These are phyloP conservation scores for Daktulosphaira vitifoliae DNA, from an alignment of 1,140 invertebrate species.

Conservation along the genomic window DNA sequence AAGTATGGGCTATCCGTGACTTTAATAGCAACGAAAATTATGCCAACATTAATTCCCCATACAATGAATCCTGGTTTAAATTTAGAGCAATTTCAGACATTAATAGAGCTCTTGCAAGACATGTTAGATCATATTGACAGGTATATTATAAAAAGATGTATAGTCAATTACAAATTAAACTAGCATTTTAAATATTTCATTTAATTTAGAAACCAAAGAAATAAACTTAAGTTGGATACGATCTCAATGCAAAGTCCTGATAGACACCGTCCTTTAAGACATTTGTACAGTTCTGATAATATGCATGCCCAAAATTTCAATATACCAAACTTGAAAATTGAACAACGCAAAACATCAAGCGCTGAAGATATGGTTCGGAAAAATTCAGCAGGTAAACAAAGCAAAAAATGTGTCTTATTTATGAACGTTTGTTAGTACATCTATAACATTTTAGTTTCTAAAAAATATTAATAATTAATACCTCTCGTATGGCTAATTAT, in stretches of 20 bases:
- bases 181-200: too few species aligned
- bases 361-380: conserved; percentile 81
- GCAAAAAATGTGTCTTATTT: too few species aligned
- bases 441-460: too few species aligned
- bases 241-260: conserved; percentile 65
- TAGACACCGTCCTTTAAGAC: conserved; percentile 61
- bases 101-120: conserved; percentile 84
- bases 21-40: conserved; percentile 85
- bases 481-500: too few species aligned
- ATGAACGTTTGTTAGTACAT: too few species aligned
- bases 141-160: conserved; percentile 42
- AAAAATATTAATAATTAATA: too few species aligned
- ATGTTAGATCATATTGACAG: conserved; percentile 88
- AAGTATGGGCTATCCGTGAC: conserved; percentile 85
- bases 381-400: conserved; percentile 65
- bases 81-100: conserved; percentile 77
- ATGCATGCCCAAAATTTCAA: conserved; percentile 74
- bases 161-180: too few species aligned
- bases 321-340: conserved; percentile 73
- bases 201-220: conserved; percentile 65
- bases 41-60: conserved; percentile 85
- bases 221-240: conserved; percentile 73
- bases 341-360: conserved; percentile 75
- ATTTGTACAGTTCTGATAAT: conserved; percentile 78
- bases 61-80: conserved; percentile 83